Conservation (phyloP, 2,113 vertebrate genomes). For the Polyodon spathula region DNA sequence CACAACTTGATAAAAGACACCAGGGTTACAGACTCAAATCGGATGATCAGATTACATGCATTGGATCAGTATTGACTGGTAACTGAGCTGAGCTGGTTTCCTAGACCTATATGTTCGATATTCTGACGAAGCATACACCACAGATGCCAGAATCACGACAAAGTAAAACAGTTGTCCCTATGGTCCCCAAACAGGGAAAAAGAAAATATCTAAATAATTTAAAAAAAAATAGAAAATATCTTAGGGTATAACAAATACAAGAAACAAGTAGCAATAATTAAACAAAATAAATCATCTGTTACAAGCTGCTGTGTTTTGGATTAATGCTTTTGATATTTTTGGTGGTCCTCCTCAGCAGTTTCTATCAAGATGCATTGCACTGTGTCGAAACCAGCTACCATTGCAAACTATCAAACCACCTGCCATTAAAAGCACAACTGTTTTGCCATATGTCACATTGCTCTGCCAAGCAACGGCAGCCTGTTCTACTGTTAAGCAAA, state of each 20-base stretch:
- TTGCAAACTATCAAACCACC: constrained; percentile 54
- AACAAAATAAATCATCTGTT: background rate
- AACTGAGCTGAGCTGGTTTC: too few species aligned
- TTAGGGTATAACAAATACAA: background rate
- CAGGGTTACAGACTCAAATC: too few species aligned
- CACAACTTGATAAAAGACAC: too few species aligned
- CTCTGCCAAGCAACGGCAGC: constrained; percentile 80
- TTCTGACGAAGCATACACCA: too few species aligned
- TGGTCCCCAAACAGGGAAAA: too few species aligned
- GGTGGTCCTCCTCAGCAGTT: constrained; percentile 32
- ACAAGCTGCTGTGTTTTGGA: background rate
- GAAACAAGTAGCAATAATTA: background rate
- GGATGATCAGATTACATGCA: too few species aligned
- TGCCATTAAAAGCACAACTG: constrained; percentile 81
- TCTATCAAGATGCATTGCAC: constrained; percentile 54
- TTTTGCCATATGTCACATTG: constrained; percentile 80
- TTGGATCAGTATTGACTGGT: too few species aligned
- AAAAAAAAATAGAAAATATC: background rate
- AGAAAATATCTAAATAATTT: background rate
- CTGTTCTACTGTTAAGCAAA: constrained; percentile 80
- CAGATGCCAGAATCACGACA: too few species aligned
- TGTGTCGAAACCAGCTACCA: constrained; percentile 58
- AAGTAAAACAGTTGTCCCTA: too few species aligned
- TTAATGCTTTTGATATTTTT: background rate
- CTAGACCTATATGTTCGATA: too few species aligned